Percentiles rank a stretch among this genome's conserved stretches.
These are phyloP conservation scores for Neoitamus cyanurus DNA, from an alignment of 2,888 invertebrate genomes.

Conservation along the genomic window DNA sequence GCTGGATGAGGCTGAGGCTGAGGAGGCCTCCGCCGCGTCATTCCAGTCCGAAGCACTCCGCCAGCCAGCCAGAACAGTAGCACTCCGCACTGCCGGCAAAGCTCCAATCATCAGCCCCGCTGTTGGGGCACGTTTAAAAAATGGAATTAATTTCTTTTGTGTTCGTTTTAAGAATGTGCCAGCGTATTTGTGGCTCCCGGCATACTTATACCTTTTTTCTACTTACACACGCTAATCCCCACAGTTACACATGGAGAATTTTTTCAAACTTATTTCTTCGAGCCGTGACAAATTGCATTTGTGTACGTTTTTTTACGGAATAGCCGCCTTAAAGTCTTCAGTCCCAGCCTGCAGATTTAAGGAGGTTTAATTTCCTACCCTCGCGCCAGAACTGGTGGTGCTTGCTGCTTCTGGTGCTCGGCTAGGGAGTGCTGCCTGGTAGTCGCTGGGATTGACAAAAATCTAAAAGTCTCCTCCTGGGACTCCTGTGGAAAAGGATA, in stretches of 20 bases:
- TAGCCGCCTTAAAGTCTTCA: slow-evolving; percentile 1
- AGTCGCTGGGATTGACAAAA: not conserved
- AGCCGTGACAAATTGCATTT: slow-evolving; percentile 35
- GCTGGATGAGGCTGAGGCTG: not conserved
- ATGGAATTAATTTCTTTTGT: slow-evolving; percentile 67
- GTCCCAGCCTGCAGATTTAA: not conserved
- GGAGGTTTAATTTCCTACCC: slow-evolving; percentile 5
- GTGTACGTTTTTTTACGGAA: slow-evolving; percentile 20
- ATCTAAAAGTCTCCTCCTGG: not conserved
- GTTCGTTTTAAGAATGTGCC: slow-evolving; percentile 58
- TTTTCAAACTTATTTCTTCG: not conserved
- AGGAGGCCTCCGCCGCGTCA: slow-evolving; percentile 29
- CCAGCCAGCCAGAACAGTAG: not conserved
- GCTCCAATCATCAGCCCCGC: slow-evolving; percentile 53
- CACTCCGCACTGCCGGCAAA: slow-evolving; percentile 55
- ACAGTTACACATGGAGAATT: slow-evolving; percentile 28
- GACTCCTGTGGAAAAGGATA: not conserved
- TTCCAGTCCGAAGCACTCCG: not conserved
- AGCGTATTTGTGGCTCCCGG: slow-evolving; percentile 47
- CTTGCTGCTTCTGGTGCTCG: not conserved
- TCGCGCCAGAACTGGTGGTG: not conserved
- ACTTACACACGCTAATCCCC: slow-evolving; percentile 33
- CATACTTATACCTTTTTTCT: not conserved
- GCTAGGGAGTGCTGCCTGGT: not conserved
- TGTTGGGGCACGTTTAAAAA: slow-evolving; percentile 56